These are phyloP conservation scores for Peromyscus leucopus DNA, from an alignment of 2,113 vertebrate species.

Conservation along the genomic window DNA sequence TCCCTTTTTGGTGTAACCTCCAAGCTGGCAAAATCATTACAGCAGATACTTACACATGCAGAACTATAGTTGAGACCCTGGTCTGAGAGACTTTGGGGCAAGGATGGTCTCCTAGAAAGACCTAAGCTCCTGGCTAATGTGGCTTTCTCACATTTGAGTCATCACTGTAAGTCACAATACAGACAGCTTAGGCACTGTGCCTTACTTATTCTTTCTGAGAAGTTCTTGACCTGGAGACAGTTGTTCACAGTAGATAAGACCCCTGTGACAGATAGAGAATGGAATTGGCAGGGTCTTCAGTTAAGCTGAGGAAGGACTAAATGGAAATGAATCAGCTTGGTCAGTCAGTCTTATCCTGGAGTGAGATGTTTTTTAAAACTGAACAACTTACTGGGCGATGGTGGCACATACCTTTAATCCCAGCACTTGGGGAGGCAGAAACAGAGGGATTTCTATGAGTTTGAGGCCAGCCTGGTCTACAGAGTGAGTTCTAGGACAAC, in stretches of 20 bases:
- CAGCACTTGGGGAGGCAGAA: background rate
- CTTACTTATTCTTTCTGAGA: conserved; percentile 37
- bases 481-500: background rate
- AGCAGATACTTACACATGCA: background rate
- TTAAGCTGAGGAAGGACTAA: background rate
- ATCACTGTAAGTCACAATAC: background rate
- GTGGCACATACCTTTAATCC: background rate
- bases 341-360: background rate
- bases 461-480: background rate
- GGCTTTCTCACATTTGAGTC: background rate
- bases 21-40: background rate
- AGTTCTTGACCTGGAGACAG: background rate
- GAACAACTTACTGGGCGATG: background rate
- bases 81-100: background rate
- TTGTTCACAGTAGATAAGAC: background rate
- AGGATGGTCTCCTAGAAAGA: background rate
- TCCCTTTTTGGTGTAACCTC: background rate
- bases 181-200: background rate
- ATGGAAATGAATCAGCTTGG: background rate
- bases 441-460: background rate
- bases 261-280: background rate
- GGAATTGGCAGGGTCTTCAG: background rate
- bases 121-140: background rate
- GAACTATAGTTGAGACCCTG: background rate
- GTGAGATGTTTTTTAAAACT: background rate